A percentile compares a stretch with the other conserved stretches of the same genome.
Evolutionary conservation across 2,888 invertebrate species (phyloP).

Genomic region (Serripes groenlandicus): DNA sequence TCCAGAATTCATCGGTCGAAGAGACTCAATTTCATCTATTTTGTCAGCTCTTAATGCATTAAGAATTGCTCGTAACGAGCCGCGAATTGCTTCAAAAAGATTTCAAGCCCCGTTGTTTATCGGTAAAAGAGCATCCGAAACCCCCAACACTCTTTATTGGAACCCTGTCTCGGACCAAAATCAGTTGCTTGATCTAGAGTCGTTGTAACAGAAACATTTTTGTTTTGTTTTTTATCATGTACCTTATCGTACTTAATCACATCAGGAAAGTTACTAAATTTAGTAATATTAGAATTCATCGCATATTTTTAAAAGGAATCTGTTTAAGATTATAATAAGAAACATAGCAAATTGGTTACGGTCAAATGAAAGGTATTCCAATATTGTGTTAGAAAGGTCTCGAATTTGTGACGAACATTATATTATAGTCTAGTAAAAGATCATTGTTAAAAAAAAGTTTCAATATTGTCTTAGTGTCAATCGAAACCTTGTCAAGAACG

Average conservation of each 20-base stretch:
- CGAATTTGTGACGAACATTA: too few relatives aligned
- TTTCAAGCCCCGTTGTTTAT: conserved; percentile 71
- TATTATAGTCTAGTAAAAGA: too few relatives aligned
- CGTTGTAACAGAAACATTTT: conserved; percentile 3
- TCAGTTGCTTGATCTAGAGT: conserved; percentile 7
- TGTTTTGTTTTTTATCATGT: neutral
- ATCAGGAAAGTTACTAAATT: neutral
- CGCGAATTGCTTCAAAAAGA: conserved; percentile 62
- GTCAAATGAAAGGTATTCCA: too few relatives aligned
- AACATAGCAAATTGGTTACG: too few relatives aligned
- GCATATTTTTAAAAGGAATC: too few relatives aligned
- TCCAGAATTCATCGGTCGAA: conserved; percentile 69
- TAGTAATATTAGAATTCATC: too few relatives aligned
- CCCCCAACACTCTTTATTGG: conserved; percentile 20
- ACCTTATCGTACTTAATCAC: neutral
- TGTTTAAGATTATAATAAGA: too few relatives aligned
- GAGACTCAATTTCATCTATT: conserved; percentile 60
- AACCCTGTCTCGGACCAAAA: conserved; percentile 10
- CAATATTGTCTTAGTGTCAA: too few relatives aligned
- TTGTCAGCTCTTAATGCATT: conserved; percentile 66
- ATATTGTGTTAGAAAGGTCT: too few relatives aligned
- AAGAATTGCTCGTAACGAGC: conserved; percentile 45
- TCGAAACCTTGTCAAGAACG: too few relatives aligned
- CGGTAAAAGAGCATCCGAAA: conserved; percentile 53
- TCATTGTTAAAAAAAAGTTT: too few relatives aligned